Percentiles rank a stretch among this genome's conserved stretches.
Evolutionary conservation across 2,888 invertebrate genomes (phyloP).

Genomic region (Ormia ochracea): DNA sequence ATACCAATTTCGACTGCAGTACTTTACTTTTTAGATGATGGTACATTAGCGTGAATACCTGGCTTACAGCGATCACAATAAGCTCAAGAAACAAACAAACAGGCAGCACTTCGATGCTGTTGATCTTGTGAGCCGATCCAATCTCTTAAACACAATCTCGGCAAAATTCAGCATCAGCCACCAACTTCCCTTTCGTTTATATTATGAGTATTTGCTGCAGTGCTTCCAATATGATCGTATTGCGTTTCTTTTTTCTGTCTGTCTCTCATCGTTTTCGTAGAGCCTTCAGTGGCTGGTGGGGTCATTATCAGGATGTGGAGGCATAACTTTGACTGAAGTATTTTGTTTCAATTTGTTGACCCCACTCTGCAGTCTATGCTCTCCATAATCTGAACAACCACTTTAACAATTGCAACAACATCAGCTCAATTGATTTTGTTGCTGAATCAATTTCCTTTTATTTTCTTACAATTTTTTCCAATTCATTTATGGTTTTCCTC

Average conservation of each 20-base stretch:
- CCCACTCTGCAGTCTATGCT: constrained; percentile 29
- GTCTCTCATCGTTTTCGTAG: not conserved
- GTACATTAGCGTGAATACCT: not conserved
- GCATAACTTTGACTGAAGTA: constrained; percentile 68
- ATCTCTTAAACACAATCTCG: constrained; percentile 56
- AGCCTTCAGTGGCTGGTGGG: not conserved
- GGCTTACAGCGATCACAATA: constrained; percentile 17
- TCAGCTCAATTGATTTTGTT: constrained; percentile 41
- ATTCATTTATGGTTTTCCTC: constrained; percentile 43
- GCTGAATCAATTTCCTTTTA: not conserved
- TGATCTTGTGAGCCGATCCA: constrained; percentile 26
- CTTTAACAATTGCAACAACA: not conserved
- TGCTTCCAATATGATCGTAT: constrained; percentile 15
- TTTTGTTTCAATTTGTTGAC: constrained; percentile 76
- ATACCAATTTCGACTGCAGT: constrained; percentile 27
- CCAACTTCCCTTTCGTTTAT: constrained; percentile 53
- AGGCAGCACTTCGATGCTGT: constrained; percentile 38
- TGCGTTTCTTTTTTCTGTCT: not conserved
- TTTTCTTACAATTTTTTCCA: not conserved
- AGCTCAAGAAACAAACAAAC: constrained; percentile 45
- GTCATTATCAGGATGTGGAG: constrained; percentile 57
- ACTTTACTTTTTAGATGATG: constrained; percentile 64
- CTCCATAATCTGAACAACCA: not conserved
- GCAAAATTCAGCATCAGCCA: constrained; percentile 54
- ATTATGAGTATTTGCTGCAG: not conserved